These are phyloP conservation scores for Hypomesus transpacificus DNA, from an alignment of 2,113 vertebrate species.

Conservation along the genomic window DNA sequence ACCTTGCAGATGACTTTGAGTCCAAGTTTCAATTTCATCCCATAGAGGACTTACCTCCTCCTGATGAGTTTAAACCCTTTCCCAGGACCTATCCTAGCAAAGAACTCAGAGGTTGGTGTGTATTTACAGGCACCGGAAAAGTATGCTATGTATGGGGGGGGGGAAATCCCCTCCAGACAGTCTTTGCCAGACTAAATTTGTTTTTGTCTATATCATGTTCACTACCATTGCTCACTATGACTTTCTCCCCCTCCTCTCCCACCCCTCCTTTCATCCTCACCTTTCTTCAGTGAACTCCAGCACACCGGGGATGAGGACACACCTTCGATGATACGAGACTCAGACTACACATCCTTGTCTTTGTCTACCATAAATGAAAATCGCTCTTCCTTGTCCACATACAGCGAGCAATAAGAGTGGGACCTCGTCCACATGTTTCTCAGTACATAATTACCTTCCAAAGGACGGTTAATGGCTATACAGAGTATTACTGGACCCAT, in stretches of 20 bases:
- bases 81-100: conserved; percentile 94
- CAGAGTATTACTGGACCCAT: conserved; percentile 11
- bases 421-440: not conserved
- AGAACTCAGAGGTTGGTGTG: conserved; percentile 72
- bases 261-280: conserved; percentile 9
- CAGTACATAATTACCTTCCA: not conserved
- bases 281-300: conserved; percentile 71
- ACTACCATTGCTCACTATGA: not conserved
- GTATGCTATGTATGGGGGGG: too few relatives aligned
- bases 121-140: not conserved
- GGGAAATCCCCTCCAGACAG: not conserved
- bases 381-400: not conserved
- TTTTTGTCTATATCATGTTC: not conserved
- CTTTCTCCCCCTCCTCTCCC: not conserved
- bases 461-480: conserved; percentile 10
- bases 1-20: conserved; percentile 87
- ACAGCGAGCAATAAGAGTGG: not conserved
- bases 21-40: conserved; percentile 98
- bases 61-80: conserved; percentile 88
- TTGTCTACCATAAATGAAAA: too few relatives aligned
- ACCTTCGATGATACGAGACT: conserved; percentile 65
- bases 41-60: conserved; percentile 90
- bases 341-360: conserved; percentile 32
- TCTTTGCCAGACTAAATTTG: not conserved
- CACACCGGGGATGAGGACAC: conserved; percentile 77